phyloP scores from a whole-genome alignment of 2,113 vertebrate species.

The Cryptoleucopteryx plumbea region DNA sequence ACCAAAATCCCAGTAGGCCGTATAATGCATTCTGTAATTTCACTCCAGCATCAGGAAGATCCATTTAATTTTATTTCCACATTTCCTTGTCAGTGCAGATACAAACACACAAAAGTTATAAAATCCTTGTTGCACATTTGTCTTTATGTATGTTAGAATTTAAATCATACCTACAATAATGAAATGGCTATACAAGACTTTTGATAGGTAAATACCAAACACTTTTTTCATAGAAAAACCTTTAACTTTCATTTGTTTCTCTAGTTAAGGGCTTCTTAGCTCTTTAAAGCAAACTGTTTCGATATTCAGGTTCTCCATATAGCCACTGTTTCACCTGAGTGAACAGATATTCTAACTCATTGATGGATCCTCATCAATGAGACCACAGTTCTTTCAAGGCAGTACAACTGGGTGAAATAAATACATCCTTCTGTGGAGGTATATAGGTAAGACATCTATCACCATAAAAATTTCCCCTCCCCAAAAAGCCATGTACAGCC shows the following conservation, averaged over 20 bases:
- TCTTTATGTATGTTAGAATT: not conserved
- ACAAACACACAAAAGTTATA: not conserved
- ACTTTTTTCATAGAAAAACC: not conserved
- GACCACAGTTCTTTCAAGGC: not conserved
- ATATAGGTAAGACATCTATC: not conserved
- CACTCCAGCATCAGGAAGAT: not conserved
- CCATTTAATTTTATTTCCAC: slow-evolving; percentile 10
- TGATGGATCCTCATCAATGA: not conserved
- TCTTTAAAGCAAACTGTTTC: not conserved
- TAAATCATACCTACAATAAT: not conserved
- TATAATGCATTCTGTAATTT: not conserved
- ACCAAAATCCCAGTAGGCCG: not conserved
- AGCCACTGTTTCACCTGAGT: not conserved
- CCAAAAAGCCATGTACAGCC: not conserved
- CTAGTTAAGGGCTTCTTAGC: not conserved
- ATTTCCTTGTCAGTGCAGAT: not conserved
- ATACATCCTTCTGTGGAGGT: not conserved
- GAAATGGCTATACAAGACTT: not conserved
- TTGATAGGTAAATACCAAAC: not conserved
- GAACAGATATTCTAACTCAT: not conserved
- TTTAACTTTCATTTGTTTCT: not conserved
- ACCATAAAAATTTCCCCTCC: not conserved
- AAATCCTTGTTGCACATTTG: not conserved
- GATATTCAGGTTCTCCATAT: not conserved
- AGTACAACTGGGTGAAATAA: not conserved